These are phyloP conservation scores for Thecocarcelia acutangulata DNA, from an alignment of 2,888 invertebrate genomes.

Conservation along the genomic window DNA sequence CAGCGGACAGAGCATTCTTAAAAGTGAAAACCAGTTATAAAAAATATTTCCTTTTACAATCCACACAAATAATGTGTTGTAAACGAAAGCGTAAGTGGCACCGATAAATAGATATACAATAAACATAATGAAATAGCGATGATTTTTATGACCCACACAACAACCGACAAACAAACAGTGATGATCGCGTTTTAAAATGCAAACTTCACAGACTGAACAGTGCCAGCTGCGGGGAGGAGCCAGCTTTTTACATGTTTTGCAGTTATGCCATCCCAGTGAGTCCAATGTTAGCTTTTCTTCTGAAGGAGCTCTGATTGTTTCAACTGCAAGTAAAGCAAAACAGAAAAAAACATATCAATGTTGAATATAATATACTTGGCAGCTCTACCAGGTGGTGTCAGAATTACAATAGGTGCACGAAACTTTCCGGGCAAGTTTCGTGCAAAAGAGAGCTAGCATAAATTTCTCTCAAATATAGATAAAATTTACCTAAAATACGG, in stretches of 20 bases:
- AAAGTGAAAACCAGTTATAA: slow-evolving; percentile 82
- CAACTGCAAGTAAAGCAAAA: slow-evolving; percentile 67
- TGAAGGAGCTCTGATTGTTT: slow-evolving; percentile 70
- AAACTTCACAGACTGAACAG: slow-evolving; percentile 89
- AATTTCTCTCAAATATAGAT: too few species aligned
- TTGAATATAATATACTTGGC: too few species aligned
- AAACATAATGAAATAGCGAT: slow-evolving; percentile 91
- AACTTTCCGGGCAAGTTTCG: too few species aligned
- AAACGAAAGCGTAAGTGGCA: slow-evolving; percentile 86
- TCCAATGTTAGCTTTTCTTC: slow-evolving; percentile 38
- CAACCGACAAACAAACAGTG: slow-evolving; percentile 93
- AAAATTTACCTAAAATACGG: too few species aligned
- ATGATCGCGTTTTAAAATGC: slow-evolving; percentile 92
- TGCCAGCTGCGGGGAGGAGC: slow-evolving; percentile 94
- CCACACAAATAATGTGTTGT: slow-evolving; percentile 87
- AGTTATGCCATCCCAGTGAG: slow-evolving; percentile 86
- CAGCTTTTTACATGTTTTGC: slow-evolving; percentile 87
- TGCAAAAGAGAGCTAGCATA: too few species aligned
- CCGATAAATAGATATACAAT: slow-evolving; percentile 88
- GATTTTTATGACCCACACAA: slow-evolving; percentile 93
- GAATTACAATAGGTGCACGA: too few species aligned
- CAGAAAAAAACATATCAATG: background rate
- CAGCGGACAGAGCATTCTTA: slow-evolving; percentile 88
- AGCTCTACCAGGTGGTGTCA: too few species aligned
- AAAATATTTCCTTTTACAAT: slow-evolving; percentile 73